A percentile compares a stretch with the other conserved stretches of the same genome.
Conservation (phyloP, 2,888 invertebrate species). For the Eledona agricola region DNA sequence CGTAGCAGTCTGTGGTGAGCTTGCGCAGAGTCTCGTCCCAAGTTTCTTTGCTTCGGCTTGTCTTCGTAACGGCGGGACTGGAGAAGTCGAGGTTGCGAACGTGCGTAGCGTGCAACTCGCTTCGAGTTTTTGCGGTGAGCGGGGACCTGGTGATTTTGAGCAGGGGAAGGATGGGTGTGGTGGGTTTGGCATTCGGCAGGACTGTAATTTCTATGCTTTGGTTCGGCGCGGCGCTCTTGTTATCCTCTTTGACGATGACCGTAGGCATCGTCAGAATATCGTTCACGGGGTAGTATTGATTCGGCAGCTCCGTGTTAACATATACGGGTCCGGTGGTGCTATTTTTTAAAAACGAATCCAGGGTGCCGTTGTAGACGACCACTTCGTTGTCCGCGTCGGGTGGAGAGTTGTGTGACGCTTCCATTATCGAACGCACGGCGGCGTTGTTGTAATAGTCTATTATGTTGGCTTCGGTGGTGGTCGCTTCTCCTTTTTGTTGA, state of each 20-base stretch:
- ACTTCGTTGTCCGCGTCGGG: slow-evolving; percentile 33
- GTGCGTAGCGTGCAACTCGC: slow-evolving; percentile 46
- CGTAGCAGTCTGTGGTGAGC: slow-evolving; percentile 2
- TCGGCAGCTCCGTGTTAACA: slow-evolving; percentile 38
- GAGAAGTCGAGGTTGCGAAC: slow-evolving; percentile 54
- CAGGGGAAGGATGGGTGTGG: slow-evolving; percentile 1
- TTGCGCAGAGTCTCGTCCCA: slow-evolving; percentile 55
- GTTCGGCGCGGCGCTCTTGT: slow-evolving; percentile 2
- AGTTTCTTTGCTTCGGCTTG: slow-evolving; percentile 17
- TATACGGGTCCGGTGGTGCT: slow-evolving; percentile 39
- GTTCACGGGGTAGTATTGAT: slow-evolving; percentile 42
- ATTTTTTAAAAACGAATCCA: slow-evolving; percentile 42
- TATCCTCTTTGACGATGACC: slow-evolving; percentile 49
- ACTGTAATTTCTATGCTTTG: neutral
- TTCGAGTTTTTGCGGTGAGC: neutral
- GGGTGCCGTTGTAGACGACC: slow-evolving; percentile 42
- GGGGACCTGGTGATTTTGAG: neutral
- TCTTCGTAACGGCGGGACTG: slow-evolving; percentile 40
- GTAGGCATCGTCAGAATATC: slow-evolving; percentile 59
- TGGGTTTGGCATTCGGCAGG: neutral
- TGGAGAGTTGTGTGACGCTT: slow-evolving; percentile 26
- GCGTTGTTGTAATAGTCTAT: slow-evolving; percentile 47
- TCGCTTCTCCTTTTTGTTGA: no score
- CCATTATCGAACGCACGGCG: slow-evolving; percentile 46
- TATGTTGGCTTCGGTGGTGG: neutral